Evolutionary conservation across 2,113 vertebrate species (phyloP), one percentile per base, ranked within the genome.

Genomic region (Semnornis frantzii): DNA sequence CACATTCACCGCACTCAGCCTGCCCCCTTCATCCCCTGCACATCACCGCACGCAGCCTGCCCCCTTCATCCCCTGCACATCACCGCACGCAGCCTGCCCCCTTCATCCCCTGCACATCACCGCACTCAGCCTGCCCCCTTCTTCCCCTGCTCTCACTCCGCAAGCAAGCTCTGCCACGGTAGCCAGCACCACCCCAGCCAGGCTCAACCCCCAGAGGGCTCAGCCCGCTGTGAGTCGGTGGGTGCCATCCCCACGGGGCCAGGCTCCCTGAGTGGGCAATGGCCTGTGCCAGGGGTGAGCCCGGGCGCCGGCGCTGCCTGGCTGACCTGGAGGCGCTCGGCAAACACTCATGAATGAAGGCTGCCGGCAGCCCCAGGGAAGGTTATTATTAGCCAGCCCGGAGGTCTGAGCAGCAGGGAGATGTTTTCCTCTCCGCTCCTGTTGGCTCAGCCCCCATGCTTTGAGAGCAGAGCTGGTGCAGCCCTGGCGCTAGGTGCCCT

Each of bases 261-360:
- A 15, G 1, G 3, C 10, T 34, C 33, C 76, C 57, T 3, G 4
- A 20, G 31, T 1, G 8, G 52, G 64, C 0, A 8, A 44, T 1
- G 3, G 42, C 18, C 2, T 5, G 34, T 58, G 24, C 63, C 5
- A 1, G 11, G 12, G 28, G 66, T 12, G 3, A 92, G 84, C 65
- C 83, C 89, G 2, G 4, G 74, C 1, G 9, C 65, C 3, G 4
- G 74, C 1, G 9, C 65, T 6, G 78, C 58, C 68, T n/a, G 58
- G 2, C 0, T 1, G 16, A 57, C 58, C 52, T 2, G 19, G 46
- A 52, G 57, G 80, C 62, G 2, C 84, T 73, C 15, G 18, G 71
- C 71, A 63, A n/a, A 62, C 39, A 24, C 33, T 72, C 75, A 44
- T 55, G 70, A 90, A 85, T 15, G 71, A 91, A 64, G 3, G 1